These are phyloP conservation scores for Elachura formosa DNA, from an alignment of 2,113 vertebrate species.

Conservation along the genomic window DNA sequence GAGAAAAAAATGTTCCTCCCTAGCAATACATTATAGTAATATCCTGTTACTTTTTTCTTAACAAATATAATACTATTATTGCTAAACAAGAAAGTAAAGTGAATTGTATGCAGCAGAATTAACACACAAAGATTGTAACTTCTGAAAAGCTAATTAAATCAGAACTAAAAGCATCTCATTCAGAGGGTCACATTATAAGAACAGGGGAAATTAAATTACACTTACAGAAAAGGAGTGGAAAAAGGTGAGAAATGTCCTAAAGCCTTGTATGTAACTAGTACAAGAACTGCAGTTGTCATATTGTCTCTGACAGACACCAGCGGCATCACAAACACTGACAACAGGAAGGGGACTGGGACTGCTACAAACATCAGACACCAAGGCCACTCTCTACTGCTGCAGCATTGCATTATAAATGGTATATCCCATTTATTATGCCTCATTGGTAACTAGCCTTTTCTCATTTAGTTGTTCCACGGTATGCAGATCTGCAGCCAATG, in stretches of 20 bases:
- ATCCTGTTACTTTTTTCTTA: neutral
- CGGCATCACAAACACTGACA: neutral
- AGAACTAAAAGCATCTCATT: neutral
- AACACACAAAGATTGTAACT: neutral
- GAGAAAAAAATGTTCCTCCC: neutral
- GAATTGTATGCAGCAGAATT: neutral
- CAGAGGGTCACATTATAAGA: neutral
- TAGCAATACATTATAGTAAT: neutral
- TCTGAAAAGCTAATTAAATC: neutral
- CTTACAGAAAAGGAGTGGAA: neutral
- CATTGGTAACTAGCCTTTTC: constrained; percentile 90
- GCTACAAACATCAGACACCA: constrained; percentile 24
- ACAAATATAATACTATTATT: neutral
- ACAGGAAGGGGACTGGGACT: neutral
- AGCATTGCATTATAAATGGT: constrained; percentile 87
- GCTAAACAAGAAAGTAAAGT: neutral
- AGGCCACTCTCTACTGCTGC: constrained; percentile 28
- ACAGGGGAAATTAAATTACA: neutral
- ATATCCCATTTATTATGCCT: constrained; percentile 89
- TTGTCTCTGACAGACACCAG: neutral
- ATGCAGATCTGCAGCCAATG: constrained; percentile 70
- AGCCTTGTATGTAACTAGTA: neutral
- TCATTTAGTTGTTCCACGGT: constrained; percentile 73
- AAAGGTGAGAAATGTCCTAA: neutral
- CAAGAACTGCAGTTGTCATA: neutral